phyloP scores from a whole-genome alignment of 2,113 vertebrate species.

The Lichenostomus cassidix region DNA sequence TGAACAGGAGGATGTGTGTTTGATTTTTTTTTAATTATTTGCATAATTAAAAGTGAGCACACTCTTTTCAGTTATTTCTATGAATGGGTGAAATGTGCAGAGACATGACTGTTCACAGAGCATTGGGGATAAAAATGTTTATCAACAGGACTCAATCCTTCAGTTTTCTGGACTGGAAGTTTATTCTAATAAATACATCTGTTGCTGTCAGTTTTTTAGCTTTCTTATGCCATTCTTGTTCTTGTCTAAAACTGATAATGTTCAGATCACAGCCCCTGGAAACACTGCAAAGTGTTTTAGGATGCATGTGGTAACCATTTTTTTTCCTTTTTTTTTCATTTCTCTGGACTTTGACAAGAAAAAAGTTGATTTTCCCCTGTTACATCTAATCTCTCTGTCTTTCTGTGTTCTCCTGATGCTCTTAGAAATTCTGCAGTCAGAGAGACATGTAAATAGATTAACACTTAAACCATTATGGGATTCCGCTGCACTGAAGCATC shows the following conservation, averaged over 20 bases:
- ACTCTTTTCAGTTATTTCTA: not conserved
- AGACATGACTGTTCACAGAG: not conserved
- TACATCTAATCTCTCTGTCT: not conserved
- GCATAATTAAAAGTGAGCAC: not conserved
- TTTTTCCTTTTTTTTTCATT: not conserved
- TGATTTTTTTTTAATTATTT: not conserved
- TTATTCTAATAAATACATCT: not conserved
- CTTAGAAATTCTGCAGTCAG: not conserved
- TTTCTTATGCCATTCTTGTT: not conserved
- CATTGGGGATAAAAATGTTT: not conserved
- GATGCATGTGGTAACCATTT: accelerated
- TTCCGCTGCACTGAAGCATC: not conserved
- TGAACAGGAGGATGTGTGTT: not conserved
- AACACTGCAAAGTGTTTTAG: not conserved
- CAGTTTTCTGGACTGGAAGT: not conserved
- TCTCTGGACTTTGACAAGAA: not conserved
- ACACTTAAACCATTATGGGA: not conserved
- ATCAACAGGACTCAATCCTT: not conserved
- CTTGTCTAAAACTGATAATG: not conserved
- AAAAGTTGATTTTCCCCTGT: not conserved
- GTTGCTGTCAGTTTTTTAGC: not conserved
- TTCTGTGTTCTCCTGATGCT: not conserved
- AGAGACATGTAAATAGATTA: not conserved
- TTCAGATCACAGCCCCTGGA: not conserved
- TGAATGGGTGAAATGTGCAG: not conserved